These are phyloP conservation scores for Deroptyus accipitrinus DNA, from an alignment of 2,113 vertebrate species.

Conservation along the genomic window DNA sequence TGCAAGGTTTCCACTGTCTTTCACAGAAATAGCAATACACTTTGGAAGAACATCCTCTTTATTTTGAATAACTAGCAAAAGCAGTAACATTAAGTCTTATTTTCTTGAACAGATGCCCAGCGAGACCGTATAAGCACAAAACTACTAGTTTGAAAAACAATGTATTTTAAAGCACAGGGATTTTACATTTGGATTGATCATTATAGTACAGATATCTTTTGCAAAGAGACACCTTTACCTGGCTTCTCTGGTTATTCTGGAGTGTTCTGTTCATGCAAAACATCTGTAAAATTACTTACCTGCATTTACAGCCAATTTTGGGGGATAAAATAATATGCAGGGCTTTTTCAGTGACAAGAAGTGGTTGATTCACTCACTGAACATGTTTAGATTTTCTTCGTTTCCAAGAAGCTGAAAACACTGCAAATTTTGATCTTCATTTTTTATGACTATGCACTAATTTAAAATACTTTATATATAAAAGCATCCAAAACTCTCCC, in stretches of 20 bases:
- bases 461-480: background rate
- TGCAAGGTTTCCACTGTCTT: background rate
- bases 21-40: background rate
- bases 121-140: background rate
- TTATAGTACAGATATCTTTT: background rate
- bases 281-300: constrained; percentile 27
- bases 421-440: background rate
- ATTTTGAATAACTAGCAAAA: background rate
- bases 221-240: constrained; percentile 32
- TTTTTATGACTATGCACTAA: background rate
- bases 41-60: background rate
- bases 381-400: background rate
- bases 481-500: background rate
- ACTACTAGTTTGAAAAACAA: background rate
- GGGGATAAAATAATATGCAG: background rate
- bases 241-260: background rate
- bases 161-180: background rate
- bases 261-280: background rate
- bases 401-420: background rate
- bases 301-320: background rate
- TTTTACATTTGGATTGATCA: constrained; percentile 2
- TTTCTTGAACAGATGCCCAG: constrained; percentile 26
- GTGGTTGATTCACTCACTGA: background rate
- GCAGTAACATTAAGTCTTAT: background rate
- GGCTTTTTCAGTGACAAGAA: background rate